Conservation (phyloP, 2,797 vertebrate species). For the Platyrinchus mystaceus region DNA sequence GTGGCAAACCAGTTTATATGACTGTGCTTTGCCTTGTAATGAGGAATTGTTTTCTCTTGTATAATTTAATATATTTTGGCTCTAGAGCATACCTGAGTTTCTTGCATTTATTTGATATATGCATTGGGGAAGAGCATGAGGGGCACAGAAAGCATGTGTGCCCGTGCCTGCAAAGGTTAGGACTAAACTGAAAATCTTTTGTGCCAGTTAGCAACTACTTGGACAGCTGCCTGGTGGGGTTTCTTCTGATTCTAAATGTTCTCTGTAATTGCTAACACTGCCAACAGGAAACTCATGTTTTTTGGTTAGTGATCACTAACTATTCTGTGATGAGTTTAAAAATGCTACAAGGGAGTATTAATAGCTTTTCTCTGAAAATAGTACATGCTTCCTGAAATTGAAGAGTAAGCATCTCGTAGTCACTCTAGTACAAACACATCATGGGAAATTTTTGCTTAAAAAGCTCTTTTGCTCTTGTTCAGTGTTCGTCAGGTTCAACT, state of each 20-base stretch:
- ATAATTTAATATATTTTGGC: background rate
- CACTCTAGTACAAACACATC: background rate
- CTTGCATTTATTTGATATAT: background rate
- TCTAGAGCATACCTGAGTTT: background rate
- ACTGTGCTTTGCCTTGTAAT: background rate
- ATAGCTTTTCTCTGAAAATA: background rate
- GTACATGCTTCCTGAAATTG: background rate
- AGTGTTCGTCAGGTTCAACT: conserved; percentile 91
- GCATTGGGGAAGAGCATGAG: background rate
- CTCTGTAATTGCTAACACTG: background rate
- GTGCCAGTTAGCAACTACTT: background rate
- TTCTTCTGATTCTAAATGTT: background rate
- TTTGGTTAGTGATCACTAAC: conserved; percentile 13
- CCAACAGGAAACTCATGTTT: background rate
- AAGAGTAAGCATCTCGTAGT: background rate
- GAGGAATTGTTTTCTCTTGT: background rate
- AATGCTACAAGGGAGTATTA: background rate
- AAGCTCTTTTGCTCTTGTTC: conserved; percentile 30
- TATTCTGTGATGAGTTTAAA: background rate
- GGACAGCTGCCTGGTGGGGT: background rate
- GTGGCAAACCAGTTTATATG: background rate
- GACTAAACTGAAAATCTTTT: background rate
- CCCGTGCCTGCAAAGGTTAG: background rate
- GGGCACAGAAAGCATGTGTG: background rate
- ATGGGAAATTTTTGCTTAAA: background rate